Conservation (phyloP, 2,797 vertebrate genomes). For the Rhodeus uyekii region DNA sequence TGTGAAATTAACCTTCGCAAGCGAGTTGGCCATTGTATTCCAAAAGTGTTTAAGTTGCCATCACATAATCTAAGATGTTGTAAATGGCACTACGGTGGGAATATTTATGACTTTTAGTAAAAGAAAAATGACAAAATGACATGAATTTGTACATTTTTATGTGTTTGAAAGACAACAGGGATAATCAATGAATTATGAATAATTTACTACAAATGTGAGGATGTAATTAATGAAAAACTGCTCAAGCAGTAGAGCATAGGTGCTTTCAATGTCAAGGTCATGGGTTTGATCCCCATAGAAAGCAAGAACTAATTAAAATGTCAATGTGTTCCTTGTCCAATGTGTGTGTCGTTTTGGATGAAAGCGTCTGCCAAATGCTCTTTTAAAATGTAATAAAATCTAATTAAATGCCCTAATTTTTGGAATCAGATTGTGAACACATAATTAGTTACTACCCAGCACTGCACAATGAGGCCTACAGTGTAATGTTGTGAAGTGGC, state of each 20-base stretch:
- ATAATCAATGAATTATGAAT: not conserved
- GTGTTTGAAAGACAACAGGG: too few species aligned
- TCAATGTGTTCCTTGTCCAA: too few species aligned
- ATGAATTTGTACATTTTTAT: too few species aligned
- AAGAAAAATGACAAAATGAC: not conserved
- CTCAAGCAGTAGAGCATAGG: too few species aligned
- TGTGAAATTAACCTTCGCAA: not conserved
- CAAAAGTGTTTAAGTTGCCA: not conserved
- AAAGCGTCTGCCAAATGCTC: too few species aligned
- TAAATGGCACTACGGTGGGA: not conserved
- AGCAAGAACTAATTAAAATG: too few species aligned
- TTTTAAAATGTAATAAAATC: not conserved
- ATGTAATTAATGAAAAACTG: too few species aligned
- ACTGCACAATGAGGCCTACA: not conserved
- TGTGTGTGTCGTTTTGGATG: too few species aligned
- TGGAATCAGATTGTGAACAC: not conserved
- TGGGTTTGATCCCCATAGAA: too few species aligned
- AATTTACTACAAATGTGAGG: not conserved
- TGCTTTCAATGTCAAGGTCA: too few species aligned
- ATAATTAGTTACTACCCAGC: not conserved
- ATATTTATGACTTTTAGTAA: too few species aligned
- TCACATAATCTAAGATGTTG: not conserved
- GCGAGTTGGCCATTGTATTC: not conserved
- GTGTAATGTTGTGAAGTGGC: not conserved
- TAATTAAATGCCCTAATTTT: not conserved